Evolutionary conservation across 2,888 invertebrate genomes (phyloP), one percentile per base, ranked within the genome.

Genomic region (Colostygia pectinataria): DNA sequence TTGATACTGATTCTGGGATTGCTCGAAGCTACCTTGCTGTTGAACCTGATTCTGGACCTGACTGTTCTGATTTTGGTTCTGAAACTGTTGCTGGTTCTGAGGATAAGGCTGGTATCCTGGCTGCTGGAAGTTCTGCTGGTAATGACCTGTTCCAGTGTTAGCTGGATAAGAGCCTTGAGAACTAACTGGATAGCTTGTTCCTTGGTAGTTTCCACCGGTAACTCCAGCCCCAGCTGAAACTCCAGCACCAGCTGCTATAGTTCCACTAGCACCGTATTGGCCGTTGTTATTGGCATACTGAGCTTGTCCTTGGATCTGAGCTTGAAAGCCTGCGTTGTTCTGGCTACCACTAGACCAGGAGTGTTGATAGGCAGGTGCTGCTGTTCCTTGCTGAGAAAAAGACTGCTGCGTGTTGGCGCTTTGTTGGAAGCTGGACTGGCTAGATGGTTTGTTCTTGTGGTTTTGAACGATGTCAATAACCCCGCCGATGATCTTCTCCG

Each of bases 381-480:
- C 10, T n/a, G 34, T 23, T 56, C 74, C 74, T 1, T 70, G 73
- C 28, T 71, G 45, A 2, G n/a, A 42, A 13, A 59, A 72, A 2
- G 46, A 42, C 36, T 70, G 68, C 49, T 68, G 57, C 0, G 50
- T 50, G 15, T 55, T 68, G 12, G 62, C 61, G 33, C 45, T 63
- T 32, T 71, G 73, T 38, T 74, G 73, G 20, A 59, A 61, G n/a
- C 61, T 54, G 34, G 55, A 12, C 52, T 54, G 55, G 24, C 37
- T 50, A 53, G 63, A 2, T 40, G 83, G 86, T 41, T 88, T 89
- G 61, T 80, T 82, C 59, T 89, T 90, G 55, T 90, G 87, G 31
- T 64, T 83, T 45, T 86, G 83, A 0, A 88, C 83, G 5, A 84
- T 83, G 52, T 88, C 88, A 7, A 90, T 88, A n/a, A 89, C 86